Evolutionary conservation across 2,797 vertebrate species (phyloP).

Genomic region (Manis javanica): DNA sequence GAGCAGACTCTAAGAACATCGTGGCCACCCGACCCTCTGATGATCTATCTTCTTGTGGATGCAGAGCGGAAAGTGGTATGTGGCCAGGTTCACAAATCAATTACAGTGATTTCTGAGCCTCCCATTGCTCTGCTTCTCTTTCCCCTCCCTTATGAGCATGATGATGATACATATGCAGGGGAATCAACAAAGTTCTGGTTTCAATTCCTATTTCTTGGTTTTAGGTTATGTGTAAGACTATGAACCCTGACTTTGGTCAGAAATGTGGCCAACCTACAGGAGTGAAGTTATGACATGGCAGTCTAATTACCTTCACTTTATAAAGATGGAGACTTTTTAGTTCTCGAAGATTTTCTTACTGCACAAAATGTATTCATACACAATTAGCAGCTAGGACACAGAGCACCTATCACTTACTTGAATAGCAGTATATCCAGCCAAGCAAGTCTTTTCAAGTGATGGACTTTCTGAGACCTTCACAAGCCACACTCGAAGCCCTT

Average conservation of each 20-base stretch:
- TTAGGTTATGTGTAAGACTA: not conserved
- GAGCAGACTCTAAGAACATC: rapidly evolving
- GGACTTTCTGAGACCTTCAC: not conserved
- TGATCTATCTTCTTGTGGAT: not conserved
- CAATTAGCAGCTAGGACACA: not conserved
- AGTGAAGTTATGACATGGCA: not conserved
- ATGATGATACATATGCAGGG: not conserved
- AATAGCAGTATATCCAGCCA: not conserved
- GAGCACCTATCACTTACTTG: not conserved
- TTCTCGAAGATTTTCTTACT: not conserved
- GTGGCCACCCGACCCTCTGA: not conserved
- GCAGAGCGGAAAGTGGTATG: not conserved
- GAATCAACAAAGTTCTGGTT: not conserved
- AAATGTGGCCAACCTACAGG: not conserved
- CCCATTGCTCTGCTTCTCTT: not conserved
- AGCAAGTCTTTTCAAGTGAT: not conserved
- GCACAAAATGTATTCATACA: not conserved
- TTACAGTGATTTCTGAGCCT: not conserved
- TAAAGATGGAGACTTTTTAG: not conserved
- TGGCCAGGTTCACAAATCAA: not conserved
- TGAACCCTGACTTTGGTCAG: not conserved
- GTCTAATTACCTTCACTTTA: not conserved
- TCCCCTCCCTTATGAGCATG: not conserved
- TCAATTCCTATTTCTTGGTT: not conserved
- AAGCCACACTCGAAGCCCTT: not conserved